Base-by-base conservation (phyloP, 2,888 invertebrate genomes). In the Aphodius granarius region DNA sequence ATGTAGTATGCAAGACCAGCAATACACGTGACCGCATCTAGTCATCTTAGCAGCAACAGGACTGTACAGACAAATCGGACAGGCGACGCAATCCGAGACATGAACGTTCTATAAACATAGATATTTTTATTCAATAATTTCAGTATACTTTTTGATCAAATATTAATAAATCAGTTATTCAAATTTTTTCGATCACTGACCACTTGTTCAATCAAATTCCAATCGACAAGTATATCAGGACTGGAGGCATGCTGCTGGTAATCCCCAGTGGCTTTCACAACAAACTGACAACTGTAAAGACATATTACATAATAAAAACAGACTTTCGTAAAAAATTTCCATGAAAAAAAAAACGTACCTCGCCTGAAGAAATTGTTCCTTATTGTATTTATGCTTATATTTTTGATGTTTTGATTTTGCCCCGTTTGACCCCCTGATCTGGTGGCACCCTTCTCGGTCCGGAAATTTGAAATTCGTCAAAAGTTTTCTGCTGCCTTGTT, bases 1-100 rank as follows among this genome's bases (percentile, higher is more conserved):
- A 86, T 98, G 98, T 71, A 99, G 90, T 81, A 97, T 92, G 84
- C 98, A 99, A 0, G 97, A 91, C 97, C 97, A 98, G 87, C 98
- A 99, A 87, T 95, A 98, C 78, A 97, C 94, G 85, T 99, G 98
- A 9, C 98, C 98, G 86, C 98, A 99, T 65, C 94, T 91, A 0
- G 97, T 97, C 85, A 97, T 95, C 87, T 97, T 96, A 0, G 94
- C 97, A 73, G 97, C 95, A 73, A 92, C 90, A 3, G 97, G 97
- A 62, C 92, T 89, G 83, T 94, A 94, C 79, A 98, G 89, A 87
- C 98, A 99, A 84, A 99, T 98, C 0, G 98, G 98, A 86, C 98
- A 98, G 64, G 92, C 91, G 18, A 93, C 90, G 81, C 89, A 89
- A 80, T 93, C 93, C 23, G 90, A 89, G 73, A 92, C 92, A 83